A percentile compares a stretch with the other conserved stretches of the same genome.
phyloP scores from a whole-genome alignment of 2,888 invertebrate genomes.

The Tricholauxania praeusta region DNA sequence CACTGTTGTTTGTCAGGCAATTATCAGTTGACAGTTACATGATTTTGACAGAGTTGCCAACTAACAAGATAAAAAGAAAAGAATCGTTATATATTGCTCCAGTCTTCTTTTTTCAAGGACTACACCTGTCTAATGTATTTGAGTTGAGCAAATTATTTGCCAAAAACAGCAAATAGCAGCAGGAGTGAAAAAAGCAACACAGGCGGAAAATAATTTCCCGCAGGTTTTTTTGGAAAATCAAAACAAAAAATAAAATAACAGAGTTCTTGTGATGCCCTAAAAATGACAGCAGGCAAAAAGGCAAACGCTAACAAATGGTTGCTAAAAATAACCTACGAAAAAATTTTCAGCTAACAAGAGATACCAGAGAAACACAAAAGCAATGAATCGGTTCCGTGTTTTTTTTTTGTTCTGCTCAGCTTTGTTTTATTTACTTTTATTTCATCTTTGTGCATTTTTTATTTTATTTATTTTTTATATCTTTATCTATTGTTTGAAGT shows the following conservation, averaged over 20 bases:
- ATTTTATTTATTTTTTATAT: not conserved
- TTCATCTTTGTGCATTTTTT: not conserved
- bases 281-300: not conserved
- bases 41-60: slow-evolving; percentile 10
- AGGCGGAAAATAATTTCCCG: not conserved
- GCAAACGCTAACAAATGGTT: not conserved
- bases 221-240: not conserved
- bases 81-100: too few species aligned
- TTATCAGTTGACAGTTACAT: slow-evolving; percentile 24
- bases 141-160: slow-evolving; percentile 12
- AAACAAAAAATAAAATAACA: not conserved
- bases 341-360: not conserved
- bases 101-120: too few species aligned
- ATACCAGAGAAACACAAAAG: slow-evolving; percentile 2
- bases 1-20: slow-evolving; percentile 20
- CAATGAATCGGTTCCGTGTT: slow-evolving; percentile 12
- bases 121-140: not conserved
- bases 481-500: slow-evolving; percentile 10
- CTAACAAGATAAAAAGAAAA: not conserved
- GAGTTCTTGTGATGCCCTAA: not conserved
- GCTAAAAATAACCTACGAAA: not conserved
- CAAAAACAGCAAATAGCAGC: not conserved
- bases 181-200: not conserved
- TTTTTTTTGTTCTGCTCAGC: not conserved
- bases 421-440: not conserved